Base-by-base conservation (phyloP, 2,888 invertebrate species). In the Monopis laevigella region DNA sequence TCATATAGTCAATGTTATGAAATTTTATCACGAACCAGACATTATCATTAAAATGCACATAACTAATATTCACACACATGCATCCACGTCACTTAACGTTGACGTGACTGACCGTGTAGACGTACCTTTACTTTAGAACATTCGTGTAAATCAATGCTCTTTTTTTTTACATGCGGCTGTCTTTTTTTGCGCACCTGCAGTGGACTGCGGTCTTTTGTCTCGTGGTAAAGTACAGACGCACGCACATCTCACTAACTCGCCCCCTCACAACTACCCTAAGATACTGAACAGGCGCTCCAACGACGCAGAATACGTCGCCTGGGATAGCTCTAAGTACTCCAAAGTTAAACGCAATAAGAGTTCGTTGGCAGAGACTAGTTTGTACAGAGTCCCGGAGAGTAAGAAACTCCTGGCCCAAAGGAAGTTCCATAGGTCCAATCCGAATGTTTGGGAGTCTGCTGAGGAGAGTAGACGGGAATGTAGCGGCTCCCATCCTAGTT, bases 211-310 rank as follows among this genome's bases (percentile, higher is more conserved):
- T 65, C 82, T 77, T 74, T 82, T 86, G 66, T 83, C 85, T 72
- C 75, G 85, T 68, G 86, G 86, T 85, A 86, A 86, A 74, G 86
- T 86, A 85, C 86, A 83, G 80, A 84, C 85, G 84, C 86, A 85
- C 82, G 85, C 85, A 73, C 75, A 72, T 71, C 72, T 74, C 56
- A 75, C 81, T 81, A 81, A 81, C 78, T 65, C 64, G 55, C 61
- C 66, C 55, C 69, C 69, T 59, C 72, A 69, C 62, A 64, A 69
- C 62, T 64, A 63, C 62, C 67, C 71, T 57, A 73, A 70, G 65
- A 55, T 67, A 50, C 60, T 65, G 56, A 56, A 55, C 53, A 61
- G 56, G 46, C 68, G 73, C 53, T 62, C 68, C 55, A 69, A 60
- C 48, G 68, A 72, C 45, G 67, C 74, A 43, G 78, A 75, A 41